Evolutionary conservation across 2,888 invertebrate species (phyloP), one percentile per base, ranked within the genome.

Genomic region (Rotaria macrura): DNA sequence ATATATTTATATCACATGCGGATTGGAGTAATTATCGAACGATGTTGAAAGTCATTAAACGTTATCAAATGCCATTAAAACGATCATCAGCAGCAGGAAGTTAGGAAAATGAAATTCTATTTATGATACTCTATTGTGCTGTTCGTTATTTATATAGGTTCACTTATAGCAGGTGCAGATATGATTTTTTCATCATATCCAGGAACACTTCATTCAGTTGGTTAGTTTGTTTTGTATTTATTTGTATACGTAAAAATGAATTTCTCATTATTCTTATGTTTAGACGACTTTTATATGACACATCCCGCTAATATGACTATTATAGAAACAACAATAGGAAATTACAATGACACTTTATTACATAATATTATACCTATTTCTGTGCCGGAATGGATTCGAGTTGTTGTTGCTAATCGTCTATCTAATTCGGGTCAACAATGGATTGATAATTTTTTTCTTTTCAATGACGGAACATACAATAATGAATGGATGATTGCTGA

Each of bases 401-500:
- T 94, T 25, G 93, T 95, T 92, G 94, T 95, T 0, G 94, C 96
- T 17, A 96, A 95, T 91, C 93, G 95, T 87, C 91, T 96, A 85
- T 93, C 95, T 0, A 92, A 92, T 14, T 93, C 93, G 88, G 94
- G 94, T 1, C 92, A 93, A 86, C 92, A 93, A 9, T 96, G 96
- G 96, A 93, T 94, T 0, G 92, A 93, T 74, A 91, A 93, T 2
- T 93, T 96, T 89, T 92, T 93, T 0, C 91, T 92, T 14, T 93
- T 93, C 89, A 94, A 95, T 91, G 94, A 95, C 54, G 94, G 94
- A 29, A 95, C 95, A 79, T 92, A 88, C 87, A 94, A 94, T 90
- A 95, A 95, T 89, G 95, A 96, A 89, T 96, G 96, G 96, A 93
- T 95, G 88, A 92, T 94, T 10, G 92, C 95, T 0, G 94, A 95